Conservation (phyloP, 2,797 vertebrate species). For the Propithecus deckenii region DNA sequence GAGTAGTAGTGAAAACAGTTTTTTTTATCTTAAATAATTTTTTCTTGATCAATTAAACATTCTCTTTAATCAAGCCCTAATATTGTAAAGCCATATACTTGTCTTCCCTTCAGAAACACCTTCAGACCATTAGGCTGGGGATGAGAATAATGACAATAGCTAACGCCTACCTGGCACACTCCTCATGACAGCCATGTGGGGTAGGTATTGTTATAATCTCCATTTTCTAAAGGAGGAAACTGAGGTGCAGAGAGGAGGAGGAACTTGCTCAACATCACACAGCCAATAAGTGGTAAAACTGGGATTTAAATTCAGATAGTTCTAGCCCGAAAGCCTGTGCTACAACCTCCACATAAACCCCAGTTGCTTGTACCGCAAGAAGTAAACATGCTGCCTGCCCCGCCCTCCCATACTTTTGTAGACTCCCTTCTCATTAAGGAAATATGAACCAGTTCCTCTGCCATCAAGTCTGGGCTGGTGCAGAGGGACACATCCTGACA, state of each 20-base stretch:
- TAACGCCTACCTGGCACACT: rapidly evolving
- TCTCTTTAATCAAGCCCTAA: not conserved
- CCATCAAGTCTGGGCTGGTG: not conserved
- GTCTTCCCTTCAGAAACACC: not conserved
- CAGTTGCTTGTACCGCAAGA: not conserved
- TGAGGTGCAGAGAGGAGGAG: not conserved
- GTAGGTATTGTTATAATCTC: not conserved
- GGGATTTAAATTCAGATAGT: not conserved
- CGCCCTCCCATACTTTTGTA: not conserved
- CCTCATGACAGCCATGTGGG: not conserved
- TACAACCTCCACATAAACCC: not conserved
- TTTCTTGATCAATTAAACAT: not conserved
- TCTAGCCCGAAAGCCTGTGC: not conserved
- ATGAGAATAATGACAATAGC: not conserved
- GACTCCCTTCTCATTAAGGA: not conserved
- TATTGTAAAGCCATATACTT: not conserved
- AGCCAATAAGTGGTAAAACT: not conserved
- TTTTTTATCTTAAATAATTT: not conserved
- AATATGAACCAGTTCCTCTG: not conserved
- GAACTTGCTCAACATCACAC: not conserved
- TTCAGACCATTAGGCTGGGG: not conserved
- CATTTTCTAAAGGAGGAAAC: not conserved
- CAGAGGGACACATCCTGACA: not conserved
- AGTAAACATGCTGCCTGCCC: not conserved
- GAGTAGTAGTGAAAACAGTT: not conserved